Conservation (phyloP, 2,888 invertebrate species). For the Conus canariensis region DNA sequence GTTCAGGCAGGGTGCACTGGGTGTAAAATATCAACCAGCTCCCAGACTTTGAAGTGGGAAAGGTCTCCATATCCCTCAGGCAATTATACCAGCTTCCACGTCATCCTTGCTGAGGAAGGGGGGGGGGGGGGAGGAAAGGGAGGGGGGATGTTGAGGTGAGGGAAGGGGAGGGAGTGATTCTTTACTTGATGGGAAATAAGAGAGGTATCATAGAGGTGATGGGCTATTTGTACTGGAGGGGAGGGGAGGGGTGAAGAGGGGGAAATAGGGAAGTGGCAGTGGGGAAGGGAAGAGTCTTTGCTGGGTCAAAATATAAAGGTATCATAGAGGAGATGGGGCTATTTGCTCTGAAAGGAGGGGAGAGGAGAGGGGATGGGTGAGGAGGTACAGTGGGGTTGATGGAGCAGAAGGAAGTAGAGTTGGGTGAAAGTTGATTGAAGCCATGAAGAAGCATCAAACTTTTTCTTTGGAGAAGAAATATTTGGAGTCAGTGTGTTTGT, state of each 20-base stretch:
- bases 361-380: neutral
- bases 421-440: too few relatives aligned
- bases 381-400: neutral
- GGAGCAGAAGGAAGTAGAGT: too few relatives aligned
- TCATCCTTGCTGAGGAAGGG: neutral
- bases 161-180: neutral
- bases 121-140: neutral
- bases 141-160: neutral
- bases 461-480: too few relatives aligned
- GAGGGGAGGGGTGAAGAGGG: neutral
- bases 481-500: too few relatives aligned
- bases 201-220: too few relatives aligned
- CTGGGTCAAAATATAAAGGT: too few relatives aligned
- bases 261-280: neutral
- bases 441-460: too few relatives aligned
- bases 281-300: neutral
- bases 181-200: too few relatives aligned
- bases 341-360: neutral
- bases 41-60: neutral
- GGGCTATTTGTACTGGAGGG: neutral
- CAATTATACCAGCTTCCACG: neutral
- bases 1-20: too few relatives aligned
- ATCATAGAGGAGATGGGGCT: neutral
- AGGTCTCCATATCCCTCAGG: neutral
- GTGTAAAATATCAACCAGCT: too few relatives aligned